phyloP scores from a whole-genome alignment of 1,140 invertebrate genomes.

The Ceratina calcarata region DNA sequence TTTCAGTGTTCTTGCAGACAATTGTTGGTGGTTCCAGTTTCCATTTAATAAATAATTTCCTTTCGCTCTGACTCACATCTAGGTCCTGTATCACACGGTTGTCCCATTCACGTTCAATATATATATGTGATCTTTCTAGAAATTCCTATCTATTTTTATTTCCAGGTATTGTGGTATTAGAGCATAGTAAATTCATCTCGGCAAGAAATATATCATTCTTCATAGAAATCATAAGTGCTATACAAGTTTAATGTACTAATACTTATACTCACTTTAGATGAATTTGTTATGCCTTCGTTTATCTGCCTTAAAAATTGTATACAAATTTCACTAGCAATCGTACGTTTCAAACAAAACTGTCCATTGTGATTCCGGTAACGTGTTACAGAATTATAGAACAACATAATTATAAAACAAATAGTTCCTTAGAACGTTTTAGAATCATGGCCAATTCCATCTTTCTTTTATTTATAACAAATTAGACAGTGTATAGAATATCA shows the following conservation, averaged over 20 bases:
- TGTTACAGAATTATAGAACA: constrained; percentile 10
- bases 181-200: constrained; percentile 52
- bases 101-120: constrained; percentile 47
- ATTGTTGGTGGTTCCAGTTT: constrained; percentile 71
- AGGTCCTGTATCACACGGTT: constrained; percentile 56
- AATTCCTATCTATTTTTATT: constrained; percentile 58
- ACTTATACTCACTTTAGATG: constrained; percentile 17
- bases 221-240: background rate
- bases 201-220: background rate
- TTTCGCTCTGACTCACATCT: constrained; percentile 53
- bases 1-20: constrained; percentile 76
- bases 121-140: constrained; percentile 43
- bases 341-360: constrained; percentile 26
- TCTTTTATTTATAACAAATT: constrained; percentile 1
- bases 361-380: constrained; percentile 19
- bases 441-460: constrained; percentile 13
- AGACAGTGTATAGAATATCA: constrained; percentile 13
- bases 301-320: constrained; percentile 4
- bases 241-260: constrained; percentile 4
- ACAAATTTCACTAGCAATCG: constrained; percentile 30
- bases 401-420: constrained; percentile 32
- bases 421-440: constrained; percentile 51
- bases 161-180: constrained; percentile 59
- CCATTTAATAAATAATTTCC: constrained; percentile 39
- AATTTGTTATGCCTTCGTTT: constrained; percentile 46